Evolutionary conservation across 2,113 vertebrate species (phyloP), one percentile per base, ranked within the genome.

Genomic region (Bostrychus sinensis): DNA sequence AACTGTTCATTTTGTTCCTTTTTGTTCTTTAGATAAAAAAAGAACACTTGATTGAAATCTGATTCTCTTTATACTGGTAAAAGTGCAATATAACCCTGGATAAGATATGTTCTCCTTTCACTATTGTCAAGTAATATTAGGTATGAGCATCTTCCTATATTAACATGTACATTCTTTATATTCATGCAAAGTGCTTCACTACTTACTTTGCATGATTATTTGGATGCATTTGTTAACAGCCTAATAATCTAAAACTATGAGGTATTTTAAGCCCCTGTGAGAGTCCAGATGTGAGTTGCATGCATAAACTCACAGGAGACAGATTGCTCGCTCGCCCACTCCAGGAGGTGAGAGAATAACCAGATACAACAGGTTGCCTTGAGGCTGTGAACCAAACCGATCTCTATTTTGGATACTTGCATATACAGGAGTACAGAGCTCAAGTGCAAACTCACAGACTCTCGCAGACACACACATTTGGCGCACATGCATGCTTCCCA

Each of bases 401-500:
- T 43, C 71, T 55, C 39, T n/a, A 19, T 37, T 56, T 56, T 34
- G 13, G 9, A 39, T 16, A 38, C 32, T 11, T 37, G 51, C 38
- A 51, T 58, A 28, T 36, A 61, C 48, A 32, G 42, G 75, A 39
- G 62, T 75, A 25, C 30, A 20, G 9, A 55, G 51, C 42, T 70
- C 12, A 20, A 37, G 22, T 17, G 36, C n/a, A 64, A 62, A 48
- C 56, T 57, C 48, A 38, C 23, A 46, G 25, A 67, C 23, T 64
- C 63, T 55, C 57, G 51, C 59, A 59, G 51, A 48, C 20, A 17
- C 20, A 37, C 60, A 46, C 41, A 37, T 72, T 62, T 68, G 34
- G 62, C 70, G 69, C 56, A 73, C 75, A 72, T 54, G 58, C 75
- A 53, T 3, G 62, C 72, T 75, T 78, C 85, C 81, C 77, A 89